Conservation (phyloP, 2,113 vertebrate genomes). For the Nothobranchius furzeri region DNA sequence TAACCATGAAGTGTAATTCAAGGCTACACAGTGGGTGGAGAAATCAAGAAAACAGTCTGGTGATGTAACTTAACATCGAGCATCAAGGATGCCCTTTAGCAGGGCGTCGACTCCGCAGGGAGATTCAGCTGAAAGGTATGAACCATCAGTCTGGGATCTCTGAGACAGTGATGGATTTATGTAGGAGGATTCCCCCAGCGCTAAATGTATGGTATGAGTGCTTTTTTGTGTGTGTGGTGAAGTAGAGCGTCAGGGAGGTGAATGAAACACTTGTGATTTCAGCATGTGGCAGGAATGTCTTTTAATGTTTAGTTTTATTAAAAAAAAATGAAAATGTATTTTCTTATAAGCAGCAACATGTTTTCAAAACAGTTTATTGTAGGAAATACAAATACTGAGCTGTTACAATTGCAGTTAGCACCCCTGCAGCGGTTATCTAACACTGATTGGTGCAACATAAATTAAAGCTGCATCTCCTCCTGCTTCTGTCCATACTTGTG, state of each 20-base stretch:
- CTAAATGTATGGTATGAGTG: background rate
- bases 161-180: conserved; percentile 3
- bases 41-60: conserved; percentile 13
- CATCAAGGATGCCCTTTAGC: conserved; percentile 17
- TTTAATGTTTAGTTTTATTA: too few relatives aligned
- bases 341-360: too few relatives aligned
- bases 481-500: too few relatives aligned
- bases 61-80: conserved; percentile 8
- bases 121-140: conserved; percentile 7
- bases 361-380: too few relatives aligned
- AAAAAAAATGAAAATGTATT: too few relatives aligned
- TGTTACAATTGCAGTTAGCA: too few relatives aligned
- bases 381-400: too few relatives aligned
- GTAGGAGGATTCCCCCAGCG: background rate
- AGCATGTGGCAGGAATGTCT: too few relatives aligned
- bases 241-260: background rate
- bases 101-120: conserved; percentile 5
- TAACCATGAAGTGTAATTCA: conserved; percentile 18
- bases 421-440: too few relatives aligned
- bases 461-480: too few relatives aligned
- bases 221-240: background rate
- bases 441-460: too few relatives aligned
- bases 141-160: conserved; percentile 13
- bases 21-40: conserved; percentile 1
- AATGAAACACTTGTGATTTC: background rate